These are phyloP conservation scores for Eumerus sabulonum DNA, from an alignment of 2,888 invertebrate genomes.

Conservation along the genomic window DNA sequence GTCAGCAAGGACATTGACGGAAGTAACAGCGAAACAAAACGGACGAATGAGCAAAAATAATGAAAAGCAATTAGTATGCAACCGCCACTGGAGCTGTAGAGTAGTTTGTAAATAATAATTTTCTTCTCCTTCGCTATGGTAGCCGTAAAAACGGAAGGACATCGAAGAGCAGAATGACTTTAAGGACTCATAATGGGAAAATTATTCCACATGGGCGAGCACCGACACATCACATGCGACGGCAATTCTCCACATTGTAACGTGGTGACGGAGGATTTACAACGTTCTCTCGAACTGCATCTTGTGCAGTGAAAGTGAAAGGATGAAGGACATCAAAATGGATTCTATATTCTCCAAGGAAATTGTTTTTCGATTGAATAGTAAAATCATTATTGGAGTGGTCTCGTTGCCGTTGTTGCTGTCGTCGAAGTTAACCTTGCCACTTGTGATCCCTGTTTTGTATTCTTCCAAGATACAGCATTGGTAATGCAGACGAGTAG, in stretches of 20 bases:
- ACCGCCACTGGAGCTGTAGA: constrained; percentile 34
- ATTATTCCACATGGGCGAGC: constrained; percentile 53
- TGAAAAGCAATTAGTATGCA: constrained; percentile 66
- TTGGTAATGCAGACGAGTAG: constrained; percentile 43
- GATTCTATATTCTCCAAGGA: constrained; percentile 55
- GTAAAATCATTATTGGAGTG: constrained; percentile 50
- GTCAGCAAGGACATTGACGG: constrained; percentile 32
- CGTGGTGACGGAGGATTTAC: background rate
- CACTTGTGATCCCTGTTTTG: constrained; percentile 33
- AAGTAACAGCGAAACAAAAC: background rate
- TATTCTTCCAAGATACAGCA: constrained; percentile 36
- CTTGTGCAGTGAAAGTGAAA: constrained; percentile 47
- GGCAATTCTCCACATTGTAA: constrained; percentile 50
- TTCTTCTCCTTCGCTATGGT: constrained; percentile 13
- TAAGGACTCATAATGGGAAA: constrained; percentile 35
- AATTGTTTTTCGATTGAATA: constrained; percentile 66
- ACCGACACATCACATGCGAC: constrained; percentile 15
- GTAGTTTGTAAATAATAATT: constrained; percentile 58
- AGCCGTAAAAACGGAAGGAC: too few species aligned
- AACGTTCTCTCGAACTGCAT: constrained; percentile 16
- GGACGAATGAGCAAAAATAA: constrained; percentile 26
- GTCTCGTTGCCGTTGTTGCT: background rate
- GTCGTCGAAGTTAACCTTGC: constrained; percentile 1
- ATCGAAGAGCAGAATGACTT: constrained; percentile 14
- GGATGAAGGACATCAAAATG: constrained; percentile 22